A percentile compares a stretch with the other conserved stretches of the same genome.
Evolutionary conservation across 2,888 invertebrate genomes (phyloP).

Genomic region (Bombyx huttoni): DNA sequence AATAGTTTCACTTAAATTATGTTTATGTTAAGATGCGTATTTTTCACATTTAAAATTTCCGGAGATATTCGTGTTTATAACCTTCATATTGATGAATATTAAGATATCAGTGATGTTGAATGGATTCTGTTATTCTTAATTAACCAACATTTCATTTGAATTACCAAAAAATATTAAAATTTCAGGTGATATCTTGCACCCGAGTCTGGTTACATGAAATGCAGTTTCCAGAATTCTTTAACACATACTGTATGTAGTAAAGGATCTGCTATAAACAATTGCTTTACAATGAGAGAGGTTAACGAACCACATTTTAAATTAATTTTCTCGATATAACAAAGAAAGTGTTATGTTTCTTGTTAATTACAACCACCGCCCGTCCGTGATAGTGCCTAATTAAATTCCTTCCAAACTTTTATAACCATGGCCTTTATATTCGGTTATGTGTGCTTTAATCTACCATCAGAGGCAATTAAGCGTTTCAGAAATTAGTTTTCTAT

Average conservation of each 20-base stretch:
- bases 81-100: too few relatives aligned
- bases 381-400: conserved; percentile 8
- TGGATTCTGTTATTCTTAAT: too few relatives aligned
- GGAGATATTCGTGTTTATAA: too few relatives aligned
- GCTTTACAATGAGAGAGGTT: background rate
- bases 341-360: conserved; percentile 13
- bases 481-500: background rate
- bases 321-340: conserved; percentile 14
- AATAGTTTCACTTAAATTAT: too few relatives aligned
- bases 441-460: background rate
- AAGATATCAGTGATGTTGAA: too few relatives aligned
- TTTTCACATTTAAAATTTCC: too few relatives aligned
- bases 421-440: background rate
- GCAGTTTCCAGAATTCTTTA: background rate
- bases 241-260: background rate
- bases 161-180: too few relatives aligned
- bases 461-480: background rate
- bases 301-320: conserved; percentile 9
- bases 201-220: too few relatives aligned
- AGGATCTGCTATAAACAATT: background rate
- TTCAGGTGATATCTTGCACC: too few relatives aligned
- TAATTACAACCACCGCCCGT: conserved; percentile 11
- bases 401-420: conserved; percentile 6
- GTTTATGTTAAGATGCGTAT: too few relatives aligned
- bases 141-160: too few relatives aligned